Evolutionary conservation across 1,140 invertebrate genomes (phyloP).

Genomic region (Aricia agestis): DNA sequence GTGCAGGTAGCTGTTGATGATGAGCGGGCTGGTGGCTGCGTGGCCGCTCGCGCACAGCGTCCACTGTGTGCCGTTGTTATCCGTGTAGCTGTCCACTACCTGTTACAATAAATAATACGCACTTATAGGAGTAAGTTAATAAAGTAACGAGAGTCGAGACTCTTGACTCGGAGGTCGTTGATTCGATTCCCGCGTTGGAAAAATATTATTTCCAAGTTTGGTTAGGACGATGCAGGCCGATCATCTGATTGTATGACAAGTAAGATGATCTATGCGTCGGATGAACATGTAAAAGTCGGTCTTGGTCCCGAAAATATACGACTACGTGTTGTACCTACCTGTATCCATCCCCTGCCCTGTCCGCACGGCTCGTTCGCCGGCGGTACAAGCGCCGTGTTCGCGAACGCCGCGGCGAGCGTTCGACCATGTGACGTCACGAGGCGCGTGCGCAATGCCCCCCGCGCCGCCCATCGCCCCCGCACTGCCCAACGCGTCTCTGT

Average conservation of each 20-base stretch:
- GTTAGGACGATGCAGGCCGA: too few relatives aligned
- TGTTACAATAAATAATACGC: slow-evolving; percentile 30
- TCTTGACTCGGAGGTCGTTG: too few relatives aligned
- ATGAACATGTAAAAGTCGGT: too few relatives aligned
- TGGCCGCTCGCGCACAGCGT: slow-evolving; percentile 76
- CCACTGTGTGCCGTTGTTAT: slow-evolving; percentile 81
- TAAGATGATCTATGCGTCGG: too few relatives aligned
- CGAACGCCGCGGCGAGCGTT: slow-evolving; percentile 42
- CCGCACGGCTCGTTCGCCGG: slow-evolving; percentile 45
- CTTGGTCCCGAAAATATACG: too few relatives aligned
- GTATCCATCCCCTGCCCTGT: slow-evolving; percentile 69
- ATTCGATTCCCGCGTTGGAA: too few relatives aligned
- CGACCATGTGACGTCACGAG: slow-evolving; percentile 49
- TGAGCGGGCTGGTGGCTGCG: slow-evolving; percentile 63
- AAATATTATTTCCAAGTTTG: too few relatives aligned
- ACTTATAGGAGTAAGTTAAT: background rate
- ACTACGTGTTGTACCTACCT: slow-evolving; percentile 48
- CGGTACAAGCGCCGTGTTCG: slow-evolving; percentile 34
- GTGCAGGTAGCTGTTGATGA: slow-evolving; percentile 80
- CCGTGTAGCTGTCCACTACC: slow-evolving; percentile 81
- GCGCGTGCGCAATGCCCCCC: slow-evolving; percentile 36
- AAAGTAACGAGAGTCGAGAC: background rate
- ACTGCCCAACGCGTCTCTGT: slow-evolving; percentile 33
- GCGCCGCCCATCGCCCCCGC: slow-evolving; percentile 41
- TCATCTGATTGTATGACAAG: too few relatives aligned